Base-by-base conservation (phyloP, 2,797 vertebrate species). In the Sus cebifrons region DNA sequence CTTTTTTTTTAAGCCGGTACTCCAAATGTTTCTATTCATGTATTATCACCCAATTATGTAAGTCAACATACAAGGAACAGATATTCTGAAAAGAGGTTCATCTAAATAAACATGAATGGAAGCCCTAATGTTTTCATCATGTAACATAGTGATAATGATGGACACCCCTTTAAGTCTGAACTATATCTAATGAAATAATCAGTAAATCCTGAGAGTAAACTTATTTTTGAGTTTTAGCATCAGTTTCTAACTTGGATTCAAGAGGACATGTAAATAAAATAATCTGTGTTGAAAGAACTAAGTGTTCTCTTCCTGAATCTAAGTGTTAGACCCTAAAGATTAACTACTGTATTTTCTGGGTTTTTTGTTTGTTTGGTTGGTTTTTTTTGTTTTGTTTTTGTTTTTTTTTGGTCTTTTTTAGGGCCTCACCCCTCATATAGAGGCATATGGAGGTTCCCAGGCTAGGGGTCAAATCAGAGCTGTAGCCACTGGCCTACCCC, bases 101-200 rank as follows among this genome's bases (percentile, higher is more conserved):
- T 49, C 64, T 94, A 79, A 78, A 74, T 79, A 92, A 84, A 89
- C 25, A 73, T 54, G 44, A 85, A 49, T 6, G 73, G 40, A 91
- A 27, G 9, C 56, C 21, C 65, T 83, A 96, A 73, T 3, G 21
- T 49, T 67, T 79, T 97, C 29, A 40, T 71, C 78, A 68, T 52
- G 5, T 60, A 67, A 87, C 58, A 73, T 2, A 40, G 65, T 74
- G 27, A 36, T 11, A 20, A 25, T 29, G 36, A 52, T 20, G 9
- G 68, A 56, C 49, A 71, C 5, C 49, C 60, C 17, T 60, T 84
- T 29, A 40, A 21, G 29, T 77, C 52, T 70, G 52, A 96, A 44
- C 64, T 68, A 8, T 20, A 64, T 13, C 27, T 86, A 23, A 89
- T 74, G 60, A 89, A 88, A 60, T 67, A 78, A 64, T 89, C 44